These are phyloP conservation scores for Agrilus mali DNA, from an alignment of 2,888 invertebrate species.

Conservation along the genomic window DNA sequence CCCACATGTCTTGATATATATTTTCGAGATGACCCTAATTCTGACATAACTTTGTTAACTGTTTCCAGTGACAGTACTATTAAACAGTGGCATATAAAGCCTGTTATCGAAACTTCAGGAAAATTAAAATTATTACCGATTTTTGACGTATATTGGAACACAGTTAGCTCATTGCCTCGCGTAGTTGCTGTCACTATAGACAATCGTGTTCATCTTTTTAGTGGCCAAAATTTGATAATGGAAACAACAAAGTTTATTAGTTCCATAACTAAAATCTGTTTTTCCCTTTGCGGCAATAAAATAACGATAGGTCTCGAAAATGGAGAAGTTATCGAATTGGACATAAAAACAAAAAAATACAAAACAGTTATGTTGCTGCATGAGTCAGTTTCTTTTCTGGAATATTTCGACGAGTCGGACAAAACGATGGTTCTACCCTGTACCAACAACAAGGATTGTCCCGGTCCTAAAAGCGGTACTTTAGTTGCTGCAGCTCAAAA, in stretches of 20 bases:
- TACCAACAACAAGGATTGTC: slow-evolving; percentile 1
- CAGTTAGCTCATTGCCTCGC: slow-evolving; percentile 5
- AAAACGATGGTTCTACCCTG: not conserved
- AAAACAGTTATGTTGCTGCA: slow-evolving; percentile 16
- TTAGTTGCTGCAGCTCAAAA: slow-evolving; percentile 12
- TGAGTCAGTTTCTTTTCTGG: slow-evolving; percentile 16
- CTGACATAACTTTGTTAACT: slow-evolving; percentile 23
- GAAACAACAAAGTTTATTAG: slow-evolving; percentile 18
- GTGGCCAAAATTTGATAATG: slow-evolving; percentile 19
- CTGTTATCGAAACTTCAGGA: slow-evolving; percentile 13
- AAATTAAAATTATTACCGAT: slow-evolving; percentile 14
- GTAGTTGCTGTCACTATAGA: slow-evolving; percentile 17
- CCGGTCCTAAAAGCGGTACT: not conserved
- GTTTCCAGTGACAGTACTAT: slow-evolving; percentile 25
- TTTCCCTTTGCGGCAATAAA: slow-evolving; percentile 23
- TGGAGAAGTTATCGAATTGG: slow-evolving; percentile 22
- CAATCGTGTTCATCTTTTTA: slow-evolving; percentile 22
- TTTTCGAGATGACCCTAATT: slow-evolving; percentile 20
- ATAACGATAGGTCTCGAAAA: slow-evolving; percentile 24
- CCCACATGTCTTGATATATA: slow-evolving; percentile 25
- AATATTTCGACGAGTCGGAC: slow-evolving; percentile 12
- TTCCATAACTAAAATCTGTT: slow-evolving; percentile 20
- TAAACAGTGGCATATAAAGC: slow-evolving; percentile 25
- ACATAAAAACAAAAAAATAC: slow-evolving; percentile 18
- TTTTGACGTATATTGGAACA: slow-evolving; percentile 21